Evolutionary conservation across 2,888 invertebrate species (phyloP).

Genomic region (Dynastes hyllus): DNA sequence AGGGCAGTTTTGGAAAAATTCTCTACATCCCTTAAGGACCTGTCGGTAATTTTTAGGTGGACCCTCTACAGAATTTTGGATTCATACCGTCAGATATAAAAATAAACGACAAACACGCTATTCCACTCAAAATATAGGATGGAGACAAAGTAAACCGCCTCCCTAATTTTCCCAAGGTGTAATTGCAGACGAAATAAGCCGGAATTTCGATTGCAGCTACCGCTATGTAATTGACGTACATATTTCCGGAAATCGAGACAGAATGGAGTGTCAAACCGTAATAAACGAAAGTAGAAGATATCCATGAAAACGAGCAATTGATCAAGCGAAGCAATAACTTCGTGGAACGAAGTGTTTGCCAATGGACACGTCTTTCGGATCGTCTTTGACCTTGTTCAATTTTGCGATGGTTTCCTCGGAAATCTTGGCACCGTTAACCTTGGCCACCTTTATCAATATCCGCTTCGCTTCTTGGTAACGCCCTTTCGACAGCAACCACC

Average conservation of each 20-base stretch:
- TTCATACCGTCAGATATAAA: slow-evolving; percentile 70
- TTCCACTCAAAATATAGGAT: slow-evolving; percentile 76
- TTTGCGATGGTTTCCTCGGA: slow-evolving; percentile 42
- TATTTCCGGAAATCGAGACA: slow-evolving; percentile 81
- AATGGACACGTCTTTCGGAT: slow-evolving; percentile 57
- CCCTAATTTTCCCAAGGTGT: slow-evolving; percentile 77
- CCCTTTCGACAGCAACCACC: slow-evolving; percentile 81
- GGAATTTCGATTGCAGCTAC: slow-evolving; percentile 81
- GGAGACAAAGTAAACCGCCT: slow-evolving; percentile 77
- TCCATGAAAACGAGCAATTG: slow-evolving; percentile 83
- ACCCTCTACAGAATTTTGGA: background rate
- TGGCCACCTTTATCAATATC: slow-evolving; percentile 77
- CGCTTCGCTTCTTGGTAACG: slow-evolving; percentile 73
- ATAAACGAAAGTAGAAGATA: slow-evolving; percentile 83
- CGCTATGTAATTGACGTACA: slow-evolving; percentile 83
- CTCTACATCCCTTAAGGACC: no score
- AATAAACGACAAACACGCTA: slow-evolving; percentile 74
- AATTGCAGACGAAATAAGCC: slow-evolving; percentile 77
- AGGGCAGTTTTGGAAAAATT: background rate
- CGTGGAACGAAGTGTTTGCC: slow-evolving; percentile 73
- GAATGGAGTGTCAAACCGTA: slow-evolving; percentile 86
- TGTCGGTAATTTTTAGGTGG: no score
- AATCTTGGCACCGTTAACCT: slow-evolving; percentile 72
- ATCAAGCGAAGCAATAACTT: slow-evolving; percentile 74
- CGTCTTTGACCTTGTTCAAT: slow-evolving; percentile 48